Conservation (phyloP, 2,113 vertebrate genomes). For the Pedionomus torquatus region DNA sequence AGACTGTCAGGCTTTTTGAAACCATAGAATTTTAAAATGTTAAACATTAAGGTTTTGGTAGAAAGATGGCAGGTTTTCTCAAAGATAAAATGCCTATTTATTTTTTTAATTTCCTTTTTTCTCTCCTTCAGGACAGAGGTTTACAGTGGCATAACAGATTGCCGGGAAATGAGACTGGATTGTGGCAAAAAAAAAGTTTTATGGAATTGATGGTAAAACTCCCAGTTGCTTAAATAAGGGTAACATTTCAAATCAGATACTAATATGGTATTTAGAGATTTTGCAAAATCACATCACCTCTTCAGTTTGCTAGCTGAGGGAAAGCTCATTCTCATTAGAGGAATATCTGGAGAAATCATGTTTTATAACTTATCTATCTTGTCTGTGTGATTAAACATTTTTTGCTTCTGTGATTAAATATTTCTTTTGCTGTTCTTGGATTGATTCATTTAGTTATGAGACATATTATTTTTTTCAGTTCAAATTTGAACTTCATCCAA, state of each 20-base stretch:
- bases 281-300: not conserved
- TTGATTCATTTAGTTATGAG: not conserved
- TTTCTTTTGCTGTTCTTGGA: not conserved
- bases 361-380: not conserved
- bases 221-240: not conserved
- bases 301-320: not conserved
- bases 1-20: not conserved
- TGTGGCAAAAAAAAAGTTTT: not conserved
- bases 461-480: not conserved
- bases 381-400: not conserved
- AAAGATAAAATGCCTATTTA: not conserved
- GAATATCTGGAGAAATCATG: not conserved
- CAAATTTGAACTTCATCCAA: not conserved
- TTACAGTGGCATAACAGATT: not conserved
- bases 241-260: not conserved
- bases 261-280: not conserved
- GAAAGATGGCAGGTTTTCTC: not conserved
- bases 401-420: not conserved
- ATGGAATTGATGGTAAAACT: not conserved
- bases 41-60: not conserved
- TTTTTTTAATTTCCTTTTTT: not conserved
- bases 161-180: not conserved
- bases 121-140: not conserved
- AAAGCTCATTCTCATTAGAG: not conserved
- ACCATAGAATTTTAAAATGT: not conserved